Conservation (phyloP, 2,888 invertebrate species). For the Eristalis tenax region DNA sequence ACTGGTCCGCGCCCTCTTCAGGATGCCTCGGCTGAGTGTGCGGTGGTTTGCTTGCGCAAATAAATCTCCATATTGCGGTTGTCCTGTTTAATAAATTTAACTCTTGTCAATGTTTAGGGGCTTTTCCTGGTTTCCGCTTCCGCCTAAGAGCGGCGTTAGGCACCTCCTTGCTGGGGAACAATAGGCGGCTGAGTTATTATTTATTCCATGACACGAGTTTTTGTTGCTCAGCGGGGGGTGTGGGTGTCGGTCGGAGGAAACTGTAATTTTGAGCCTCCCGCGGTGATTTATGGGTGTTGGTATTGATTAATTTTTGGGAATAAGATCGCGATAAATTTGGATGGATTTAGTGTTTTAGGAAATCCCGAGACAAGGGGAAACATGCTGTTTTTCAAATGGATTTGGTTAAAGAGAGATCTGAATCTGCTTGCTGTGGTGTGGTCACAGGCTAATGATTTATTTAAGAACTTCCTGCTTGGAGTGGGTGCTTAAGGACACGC, state of each 20-base stretch:
- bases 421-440: neutral
- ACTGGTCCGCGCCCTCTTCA: constrained; percentile 22
- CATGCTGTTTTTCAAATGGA: constrained; percentile 33
- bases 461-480: neutral
- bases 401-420: neutral
- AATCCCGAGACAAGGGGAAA: constrained; percentile 32
- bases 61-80: constrained; percentile 76
- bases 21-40: neutral
- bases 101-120: constrained; percentile 73
- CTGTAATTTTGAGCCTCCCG: constrained; percentile 55
- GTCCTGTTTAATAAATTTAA: constrained; percentile 77
- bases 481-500: neutral
- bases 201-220: constrained; percentile 53
- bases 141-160: neutral
- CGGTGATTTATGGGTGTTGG: constrained; percentile 60
- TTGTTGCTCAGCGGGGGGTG: constrained; percentile 27
- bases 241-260: constrained; percentile 19
- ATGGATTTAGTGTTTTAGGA: constrained; percentile 56
- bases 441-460: neutral
- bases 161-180: neutral
- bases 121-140: constrained; percentile 18
- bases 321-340: constrained; percentile 64
- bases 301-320: constrained; percentile 63
- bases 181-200: constrained; percentile 52
- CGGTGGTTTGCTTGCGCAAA: constrained; percentile 64